Conservation (phyloP, 2,797 vertebrate species). For the Rhyacichthys aspro region DNA sequence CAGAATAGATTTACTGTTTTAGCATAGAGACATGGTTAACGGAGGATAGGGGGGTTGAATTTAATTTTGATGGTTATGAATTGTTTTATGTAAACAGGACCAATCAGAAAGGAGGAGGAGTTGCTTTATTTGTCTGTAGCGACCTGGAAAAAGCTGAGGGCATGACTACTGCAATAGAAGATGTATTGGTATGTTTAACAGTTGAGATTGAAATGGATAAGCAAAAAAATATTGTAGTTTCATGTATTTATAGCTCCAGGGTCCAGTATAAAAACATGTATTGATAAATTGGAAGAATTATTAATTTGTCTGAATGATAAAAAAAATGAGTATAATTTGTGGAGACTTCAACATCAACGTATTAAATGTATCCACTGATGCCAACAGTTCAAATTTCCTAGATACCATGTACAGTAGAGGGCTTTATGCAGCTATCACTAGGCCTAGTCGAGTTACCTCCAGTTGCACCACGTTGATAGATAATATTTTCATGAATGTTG, state of each 20-base stretch:
- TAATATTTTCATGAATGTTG: no score
- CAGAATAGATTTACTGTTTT: not conserved
- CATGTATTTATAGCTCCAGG: not conserved
- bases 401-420: not conserved
- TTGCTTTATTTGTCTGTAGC: not conserved
- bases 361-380: not conserved
- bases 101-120: not conserved
- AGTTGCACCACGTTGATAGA: no score
- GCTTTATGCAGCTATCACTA: slow-evolving; percentile 17
- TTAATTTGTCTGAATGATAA: not conserved
- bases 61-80: not conserved
- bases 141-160: not conserved
- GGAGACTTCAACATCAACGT: not conserved
- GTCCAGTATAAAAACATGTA: not conserved
- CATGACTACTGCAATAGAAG: not conserved
- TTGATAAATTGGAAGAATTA: not conserved
- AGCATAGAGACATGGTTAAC: not conserved
- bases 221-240: not conserved
- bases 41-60: not conserved
- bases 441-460: no score
- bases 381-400: not conserved
- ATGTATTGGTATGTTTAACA: not conserved
- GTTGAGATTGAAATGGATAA: not conserved
- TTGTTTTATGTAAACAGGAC: not conserved
- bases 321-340: not conserved